Percentiles rank a stretch among this genome's conserved stretches.
phyloP scores from a whole-genome alignment of 37 sponge, comb jelly and placozoan species.

The Oscarella lobularis region DNA sequence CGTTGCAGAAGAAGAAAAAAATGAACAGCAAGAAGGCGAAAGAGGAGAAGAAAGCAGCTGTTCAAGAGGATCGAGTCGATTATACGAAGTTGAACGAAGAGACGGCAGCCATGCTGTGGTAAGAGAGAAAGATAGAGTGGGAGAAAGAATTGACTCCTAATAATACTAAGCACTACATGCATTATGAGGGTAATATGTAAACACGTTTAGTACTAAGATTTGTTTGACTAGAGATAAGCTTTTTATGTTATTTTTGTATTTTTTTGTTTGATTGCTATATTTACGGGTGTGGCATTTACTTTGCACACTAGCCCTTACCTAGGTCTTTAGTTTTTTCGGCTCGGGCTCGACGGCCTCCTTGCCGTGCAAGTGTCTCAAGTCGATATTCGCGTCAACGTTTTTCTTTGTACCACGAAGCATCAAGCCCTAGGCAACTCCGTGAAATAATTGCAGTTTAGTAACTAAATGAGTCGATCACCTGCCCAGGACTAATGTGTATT shows the following conservation, averaged over 20 bases:
- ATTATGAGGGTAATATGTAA: too few species aligned
- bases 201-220: too few species aligned
- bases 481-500: conserved; percentile 7
- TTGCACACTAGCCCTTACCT: too few species aligned
- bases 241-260: too few species aligned
- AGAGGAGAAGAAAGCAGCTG: background rate
- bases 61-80: background rate
- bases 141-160: too few species aligned
- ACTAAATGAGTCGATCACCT: too few species aligned
- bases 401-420: background rate
- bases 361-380: background rate
- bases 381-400: background rate
- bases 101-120: background rate
- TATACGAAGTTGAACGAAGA: background rate
- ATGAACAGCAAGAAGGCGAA: background rate
- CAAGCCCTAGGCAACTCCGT: background rate
- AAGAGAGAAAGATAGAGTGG: too few species aligned
- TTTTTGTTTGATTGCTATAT: too few species aligned
- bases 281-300: too few species aligned
- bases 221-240: too few species aligned
- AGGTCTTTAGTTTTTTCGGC: too few species aligned
- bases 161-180: too few species aligned
- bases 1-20: background rate
- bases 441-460: conserved; percentile 3
- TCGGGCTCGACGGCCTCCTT: background rate